phyloP scores from a whole-genome alignment of 2,113 vertebrate species.

The Orthochromis malagaraziensis region DNA sequence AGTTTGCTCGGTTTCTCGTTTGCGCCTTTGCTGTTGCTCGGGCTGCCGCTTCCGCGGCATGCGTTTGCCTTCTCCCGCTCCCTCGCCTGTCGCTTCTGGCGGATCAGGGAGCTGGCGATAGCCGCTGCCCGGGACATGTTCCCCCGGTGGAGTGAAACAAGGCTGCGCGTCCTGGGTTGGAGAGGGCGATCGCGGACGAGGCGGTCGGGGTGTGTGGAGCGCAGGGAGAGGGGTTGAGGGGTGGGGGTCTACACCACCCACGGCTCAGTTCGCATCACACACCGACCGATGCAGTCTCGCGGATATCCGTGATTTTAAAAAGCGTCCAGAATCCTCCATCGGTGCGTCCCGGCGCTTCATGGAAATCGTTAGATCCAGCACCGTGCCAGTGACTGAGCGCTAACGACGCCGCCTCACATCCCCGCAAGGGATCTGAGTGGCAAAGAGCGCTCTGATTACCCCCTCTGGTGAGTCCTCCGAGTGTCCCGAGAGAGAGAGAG shows the following conservation, averaged over 20 bases:
- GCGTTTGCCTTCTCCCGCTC: conserved; percentile 94
- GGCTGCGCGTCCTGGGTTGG: conserved; percentile 33
- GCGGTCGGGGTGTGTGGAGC: neutral
- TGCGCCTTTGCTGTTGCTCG: conserved; percentile 88
- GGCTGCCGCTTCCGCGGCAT: conserved; percentile 92
- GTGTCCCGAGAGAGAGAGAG: conserved; percentile 25
- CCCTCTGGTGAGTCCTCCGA: neutral
- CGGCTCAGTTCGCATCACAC: conserved; percentile 55
- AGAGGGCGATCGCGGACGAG: neutral
- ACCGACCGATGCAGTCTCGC: conserved; percentile 43
- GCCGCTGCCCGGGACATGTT: conserved; percentile 91
- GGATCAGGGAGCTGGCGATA: conserved; percentile 98
- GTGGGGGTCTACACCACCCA: conserved; percentile 46
- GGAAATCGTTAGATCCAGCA: conserved; percentile 12
- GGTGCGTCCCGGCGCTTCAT: conserved; percentile 34
- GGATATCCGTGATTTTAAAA: conserved; percentile 16
- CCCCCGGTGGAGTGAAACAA: conserved; percentile 33
- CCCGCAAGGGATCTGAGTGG: conserved; percentile 2
- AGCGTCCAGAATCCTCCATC: conserved; percentile 49
- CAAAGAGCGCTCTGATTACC: neutral
- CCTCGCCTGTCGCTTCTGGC: conserved; percentile 93
- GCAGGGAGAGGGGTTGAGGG: neutral
- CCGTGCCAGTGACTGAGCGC: neutral
- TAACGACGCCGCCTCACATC: conserved; percentile 27
- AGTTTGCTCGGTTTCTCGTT: conserved; percentile 91